phyloP scores from a whole-genome alignment of 2,888 invertebrate species.

The Alviniconcha strummeri region DNA sequence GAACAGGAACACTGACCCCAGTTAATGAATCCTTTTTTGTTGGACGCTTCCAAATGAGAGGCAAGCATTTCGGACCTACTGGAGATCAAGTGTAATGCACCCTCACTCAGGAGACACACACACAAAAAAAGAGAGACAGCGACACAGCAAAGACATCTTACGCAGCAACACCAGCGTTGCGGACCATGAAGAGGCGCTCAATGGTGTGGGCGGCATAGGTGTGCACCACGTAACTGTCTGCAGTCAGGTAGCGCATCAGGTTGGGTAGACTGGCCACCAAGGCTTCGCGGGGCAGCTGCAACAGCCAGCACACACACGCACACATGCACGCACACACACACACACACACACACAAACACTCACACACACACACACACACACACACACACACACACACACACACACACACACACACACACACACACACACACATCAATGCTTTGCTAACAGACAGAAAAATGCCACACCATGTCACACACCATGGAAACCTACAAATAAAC shows the following conservation, averaged over 20 bases:
- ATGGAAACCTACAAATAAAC: neutral
- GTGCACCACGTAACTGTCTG: conserved; percentile 90
- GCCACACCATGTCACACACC: neutral
- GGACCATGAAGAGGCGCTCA: conserved; percentile 88
- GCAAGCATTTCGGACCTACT: too few relatives aligned
- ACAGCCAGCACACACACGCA: conserved; percentile 15
- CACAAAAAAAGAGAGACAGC: too few relatives aligned
- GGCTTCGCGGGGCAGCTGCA: conserved; percentile 83
- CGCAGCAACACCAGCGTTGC: conserved; percentile 68
- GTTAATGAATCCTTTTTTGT: too few relatives aligned
- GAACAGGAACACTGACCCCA: too few relatives aligned
- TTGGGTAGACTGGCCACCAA: conserved; percentile 85
- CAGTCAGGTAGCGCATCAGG: conserved; percentile 84
- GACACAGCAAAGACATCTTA: conserved; percentile 48
- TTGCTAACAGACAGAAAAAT: neutral
- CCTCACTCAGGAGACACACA: too few relatives aligned
- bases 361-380: neutral
- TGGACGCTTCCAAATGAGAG: too few relatives aligned
- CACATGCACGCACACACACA: neutral
- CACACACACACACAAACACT: neutral
- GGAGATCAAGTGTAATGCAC: too few relatives aligned
- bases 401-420: neutral
- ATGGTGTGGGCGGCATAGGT: conserved; percentile 95
- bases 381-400: neutral
- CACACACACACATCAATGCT: neutral